Conservation (phyloP, 2,797 vertebrate species). For the Euthynnus affinis region DNA sequence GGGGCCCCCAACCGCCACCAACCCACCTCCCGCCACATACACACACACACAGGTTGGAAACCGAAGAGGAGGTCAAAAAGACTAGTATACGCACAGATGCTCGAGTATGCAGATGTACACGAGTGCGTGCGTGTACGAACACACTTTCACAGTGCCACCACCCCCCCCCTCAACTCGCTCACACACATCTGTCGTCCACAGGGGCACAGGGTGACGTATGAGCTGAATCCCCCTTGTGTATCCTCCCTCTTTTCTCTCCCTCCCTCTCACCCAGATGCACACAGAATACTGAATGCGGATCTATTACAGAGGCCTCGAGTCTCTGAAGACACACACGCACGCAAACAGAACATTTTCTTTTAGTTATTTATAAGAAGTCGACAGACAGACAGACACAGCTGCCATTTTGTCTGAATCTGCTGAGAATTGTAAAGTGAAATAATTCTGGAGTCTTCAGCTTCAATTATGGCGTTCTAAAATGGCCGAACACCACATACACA, state of each 20-base stretch:
- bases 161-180: constrained; percentile 52
- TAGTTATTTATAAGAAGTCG: constrained; percentile 73
- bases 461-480: constrained; percentile 61
- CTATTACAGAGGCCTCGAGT: constrained; percentile 71
- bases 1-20: constrained; percentile 55
- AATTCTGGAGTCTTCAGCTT: constrained; percentile 45
- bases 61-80: constrained; percentile 73
- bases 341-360: constrained; percentile 66
- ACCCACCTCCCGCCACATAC: constrained; percentile 50
- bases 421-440: constrained; percentile 53
- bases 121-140: constrained; percentile 36
- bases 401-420: constrained; percentile 71
- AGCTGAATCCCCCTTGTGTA: constrained; percentile 72
- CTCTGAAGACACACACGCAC: constrained; percentile 61
- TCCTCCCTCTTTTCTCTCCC: constrained; percentile 59
- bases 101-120: constrained; percentile 52
- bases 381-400: constrained; percentile 48
- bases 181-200: constrained; percentile 83
- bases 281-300: constrained; percentile 78
- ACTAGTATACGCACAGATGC: constrained; percentile 72
- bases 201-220: constrained; percentile 85
- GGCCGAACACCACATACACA: constrained; percentile 32
- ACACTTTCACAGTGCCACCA: constrained; percentile 44
- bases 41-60: constrained; percentile 67
- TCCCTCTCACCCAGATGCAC: constrained; percentile 77